A percentile compares a stretch with the other conserved stretches of the same genome.
phyloP scores from a whole-genome alignment of 2,797 vertebrate species.

The Silurus aristotelis region DNA sequence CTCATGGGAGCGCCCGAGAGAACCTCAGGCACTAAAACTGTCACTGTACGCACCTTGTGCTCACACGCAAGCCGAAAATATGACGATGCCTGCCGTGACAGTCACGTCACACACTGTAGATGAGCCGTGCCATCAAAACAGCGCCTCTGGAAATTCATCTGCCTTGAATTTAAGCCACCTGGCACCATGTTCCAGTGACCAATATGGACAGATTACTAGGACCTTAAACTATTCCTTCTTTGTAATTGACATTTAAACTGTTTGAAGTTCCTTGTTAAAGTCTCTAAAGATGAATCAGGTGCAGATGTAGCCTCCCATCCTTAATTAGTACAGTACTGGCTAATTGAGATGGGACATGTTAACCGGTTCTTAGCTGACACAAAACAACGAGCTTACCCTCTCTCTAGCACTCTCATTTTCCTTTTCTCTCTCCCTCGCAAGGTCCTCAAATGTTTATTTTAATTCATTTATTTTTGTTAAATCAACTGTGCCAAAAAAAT shows the following conservation, averaged over 20 bases:
- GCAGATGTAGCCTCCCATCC: constrained; percentile 79
- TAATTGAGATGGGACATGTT: constrained; percentile 44
- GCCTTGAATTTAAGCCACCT: constrained; percentile 91
- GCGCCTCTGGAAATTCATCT: constrained; percentile 90
- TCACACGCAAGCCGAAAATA: constrained; percentile 52
- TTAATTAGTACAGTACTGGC: constrained; percentile 67
- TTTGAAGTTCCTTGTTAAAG: constrained; percentile 89
- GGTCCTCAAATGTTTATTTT: not conserved
- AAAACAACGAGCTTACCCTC: not conserved
- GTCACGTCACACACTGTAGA: constrained; percentile 83
- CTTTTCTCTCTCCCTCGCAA: not conserved
- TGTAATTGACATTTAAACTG: constrained; percentile 88
- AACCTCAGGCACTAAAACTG: constrained; percentile 49
- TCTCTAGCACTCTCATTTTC: not conserved
- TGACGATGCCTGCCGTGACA: constrained; percentile 70
- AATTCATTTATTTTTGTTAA: not conserved
- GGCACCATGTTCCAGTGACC: constrained; percentile 84
- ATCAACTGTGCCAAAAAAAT: not conserved
- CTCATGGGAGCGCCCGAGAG: constrained; percentile 35
- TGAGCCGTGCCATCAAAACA: constrained; percentile 83
- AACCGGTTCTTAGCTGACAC: constrained; percentile 4
- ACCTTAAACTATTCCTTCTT: constrained; percentile 82
- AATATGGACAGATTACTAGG: constrained; percentile 83
- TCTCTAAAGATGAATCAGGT: constrained; percentile 80
- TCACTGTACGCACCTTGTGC: constrained; percentile 44